A percentile compares a stretch with the other conserved stretches of the same genome.
Conservation (phyloP, 2,888 invertebrate species). For the Ellobium chinense region DNA sequence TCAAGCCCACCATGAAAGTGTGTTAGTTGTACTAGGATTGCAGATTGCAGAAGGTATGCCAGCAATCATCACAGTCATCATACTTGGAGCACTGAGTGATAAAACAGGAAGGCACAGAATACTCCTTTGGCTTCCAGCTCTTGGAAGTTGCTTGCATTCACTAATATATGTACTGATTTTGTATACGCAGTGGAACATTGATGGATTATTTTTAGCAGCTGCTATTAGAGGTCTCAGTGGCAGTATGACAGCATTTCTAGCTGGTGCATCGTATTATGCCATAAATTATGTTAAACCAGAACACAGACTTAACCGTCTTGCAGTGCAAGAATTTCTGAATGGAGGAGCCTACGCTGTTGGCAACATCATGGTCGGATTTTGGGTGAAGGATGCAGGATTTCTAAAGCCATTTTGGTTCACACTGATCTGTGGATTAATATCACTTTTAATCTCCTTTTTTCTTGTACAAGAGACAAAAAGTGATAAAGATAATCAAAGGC, state of each 20-base stretch:
- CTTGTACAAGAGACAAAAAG: constrained; percentile 64
- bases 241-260: constrained; percentile 72
- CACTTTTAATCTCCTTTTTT: constrained; percentile 73
- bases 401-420: constrained; percentile 76
- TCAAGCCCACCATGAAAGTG: constrained; percentile 68
- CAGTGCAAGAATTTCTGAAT: constrained; percentile 72
- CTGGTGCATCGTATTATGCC: constrained; percentile 72
- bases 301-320: constrained; percentile 66
- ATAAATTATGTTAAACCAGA: constrained; percentile 68
- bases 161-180: constrained; percentile 70
- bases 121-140: constrained; percentile 75
- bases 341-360: constrained; percentile 72
- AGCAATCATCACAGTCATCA: constrained; percentile 72
- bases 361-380: constrained; percentile 74
- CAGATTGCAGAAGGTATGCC: constrained; percentile 77
- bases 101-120: constrained; percentile 73
- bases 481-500: constrained; percentile 50
- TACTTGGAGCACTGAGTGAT: constrained; percentile 77
- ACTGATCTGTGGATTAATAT: constrained; percentile 67
- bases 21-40: constrained; percentile 67
- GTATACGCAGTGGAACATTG: constrained; percentile 72
- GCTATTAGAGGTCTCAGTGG: constrained; percentile 72
- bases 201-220: constrained; percentile 74
- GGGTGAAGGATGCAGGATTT: constrained; percentile 72
- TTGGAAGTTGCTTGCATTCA: constrained; percentile 73